These are phyloP conservation scores for Odontesthes bonariensis DNA, from an alignment of 2,113 vertebrate species.

Conservation along the genomic window DNA sequence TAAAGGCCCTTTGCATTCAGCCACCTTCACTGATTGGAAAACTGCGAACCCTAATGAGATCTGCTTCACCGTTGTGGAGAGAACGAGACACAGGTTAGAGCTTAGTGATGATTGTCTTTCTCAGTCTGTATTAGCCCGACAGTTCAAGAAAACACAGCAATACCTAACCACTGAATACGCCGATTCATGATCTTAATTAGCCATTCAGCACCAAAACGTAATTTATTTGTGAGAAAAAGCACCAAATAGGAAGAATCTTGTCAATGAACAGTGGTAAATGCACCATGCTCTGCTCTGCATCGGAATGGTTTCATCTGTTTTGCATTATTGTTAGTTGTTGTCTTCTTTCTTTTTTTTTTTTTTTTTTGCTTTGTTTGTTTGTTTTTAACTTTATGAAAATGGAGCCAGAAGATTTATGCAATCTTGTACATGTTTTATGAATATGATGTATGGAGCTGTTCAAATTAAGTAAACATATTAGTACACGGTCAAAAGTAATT, in stretches of 20 bases:
- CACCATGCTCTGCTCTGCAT: conserved; percentile 79
- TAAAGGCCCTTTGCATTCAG: conserved; percentile 34
- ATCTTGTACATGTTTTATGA: conserved; percentile 80
- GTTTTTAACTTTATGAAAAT: conserved; percentile 78
- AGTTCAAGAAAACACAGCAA: conserved; percentile 50
- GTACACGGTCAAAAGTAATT: conserved; percentile 69
- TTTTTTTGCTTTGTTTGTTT: conserved; percentile 39
- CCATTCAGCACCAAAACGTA: conserved; percentile 62
- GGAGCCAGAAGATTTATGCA: conserved; percentile 85
- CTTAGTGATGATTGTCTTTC: conserved; percentile 16
- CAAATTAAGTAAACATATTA: conserved; percentile 71
- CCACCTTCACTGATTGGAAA: conserved; percentile 38
- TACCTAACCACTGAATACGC: conserved; percentile 41
- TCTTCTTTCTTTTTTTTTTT: conserved; percentile 61
- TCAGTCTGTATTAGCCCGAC: conserved; percentile 81
- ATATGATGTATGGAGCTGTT: conserved; percentile 75
- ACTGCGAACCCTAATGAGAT: conserved; percentile 6
- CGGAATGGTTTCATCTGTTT: conserved; percentile 78
- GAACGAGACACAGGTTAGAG: conserved; percentile 2
- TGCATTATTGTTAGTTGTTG: conserved; percentile 77
- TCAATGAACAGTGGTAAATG: conserved; percentile 79
- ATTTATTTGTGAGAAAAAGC: conserved; percentile 77
- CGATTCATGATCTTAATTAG: conserved; percentile 49
- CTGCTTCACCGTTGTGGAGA: conserved; percentile 11
- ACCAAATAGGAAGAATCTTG: conserved; percentile 75